Evolutionary conservation across 2,888 invertebrate genomes (phyloP), one percentile per base, ranked within the genome.

Genomic region (Drosophila limbata): DNA sequence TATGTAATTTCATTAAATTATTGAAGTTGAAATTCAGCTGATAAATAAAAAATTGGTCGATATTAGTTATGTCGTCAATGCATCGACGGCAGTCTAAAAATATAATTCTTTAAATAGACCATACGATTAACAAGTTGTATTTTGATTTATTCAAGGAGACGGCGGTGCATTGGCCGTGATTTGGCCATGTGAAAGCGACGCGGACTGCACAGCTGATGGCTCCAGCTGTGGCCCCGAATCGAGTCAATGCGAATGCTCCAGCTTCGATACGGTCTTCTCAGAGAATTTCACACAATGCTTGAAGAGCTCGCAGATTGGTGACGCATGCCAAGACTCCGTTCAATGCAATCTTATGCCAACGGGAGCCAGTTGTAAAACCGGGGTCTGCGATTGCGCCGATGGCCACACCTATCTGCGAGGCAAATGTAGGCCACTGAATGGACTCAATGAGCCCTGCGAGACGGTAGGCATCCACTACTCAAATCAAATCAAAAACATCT

Each of bases 301-400:
- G 88, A 89, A 85, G 84, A 91, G 90, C 89, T 88, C 91, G 79
- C 90, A 88, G 69, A 80, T 91, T 92, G 92, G 92, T 86, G 91
- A 91, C 81, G 59, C 74, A 84, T 92, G 92, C 89, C 85, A 90
- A 81, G 92, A 92, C 64, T 86, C 85, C 73, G 90, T 84, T 87
- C 92, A 92, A 88, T 92, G 92, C 87, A 91, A 92, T 92, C 92
- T 91, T 92, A 92, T 92, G 92, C 92, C 92, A 91, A 90, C 92
- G 80, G 92, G 92, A 91, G 91, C 92, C 87, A 90, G 85, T 79
- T 92, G 92, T 90, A 91, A 91, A 85, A 80, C 90, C 79, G 91
- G 92, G 90, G 90, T 91, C 89, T 93, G 93, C 90, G 90, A 90
- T 89, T 93, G 93, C 86, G 89, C 89, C 82, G 91, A 92, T 84